Conservation (phyloP, 2,113 vertebrate species). For the Fregata magnificens region DNA sequence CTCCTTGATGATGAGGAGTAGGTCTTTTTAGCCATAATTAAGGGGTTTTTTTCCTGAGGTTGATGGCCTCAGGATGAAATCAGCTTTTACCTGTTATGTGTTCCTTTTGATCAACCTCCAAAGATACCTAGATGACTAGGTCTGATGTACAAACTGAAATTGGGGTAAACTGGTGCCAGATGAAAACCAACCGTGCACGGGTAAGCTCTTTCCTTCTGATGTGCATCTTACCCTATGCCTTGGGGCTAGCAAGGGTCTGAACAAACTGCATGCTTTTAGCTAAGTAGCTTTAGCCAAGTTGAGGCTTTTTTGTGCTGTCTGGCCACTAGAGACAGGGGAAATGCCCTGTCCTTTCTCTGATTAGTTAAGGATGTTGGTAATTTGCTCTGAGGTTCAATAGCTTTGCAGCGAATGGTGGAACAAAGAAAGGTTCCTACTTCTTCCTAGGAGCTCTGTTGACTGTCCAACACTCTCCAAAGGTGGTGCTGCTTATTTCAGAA, state of each 20-base stretch:
- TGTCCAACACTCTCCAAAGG: background rate
- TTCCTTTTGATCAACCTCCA: background rate
- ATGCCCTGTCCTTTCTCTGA: background rate
- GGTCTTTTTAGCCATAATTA: background rate
- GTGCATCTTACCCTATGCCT: background rate
- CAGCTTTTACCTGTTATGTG: background rate
- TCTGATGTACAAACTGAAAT: background rate
- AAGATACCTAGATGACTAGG: background rate
- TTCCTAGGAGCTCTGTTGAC: background rate
- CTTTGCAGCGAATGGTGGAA: background rate
- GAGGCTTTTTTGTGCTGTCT: background rate
- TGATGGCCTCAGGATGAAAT: background rate
- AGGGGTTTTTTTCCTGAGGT: background rate
- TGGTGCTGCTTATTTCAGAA: background rate
- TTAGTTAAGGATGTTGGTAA: background rate
- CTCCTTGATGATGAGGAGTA: background rate
- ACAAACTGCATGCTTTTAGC: background rate
- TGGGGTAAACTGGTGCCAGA: background rate
- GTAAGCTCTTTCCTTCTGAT: background rate
- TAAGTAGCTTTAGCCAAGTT: background rate
- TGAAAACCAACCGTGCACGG: fast-evolving
- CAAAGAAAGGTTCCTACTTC: background rate
- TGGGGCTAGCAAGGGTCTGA: background rate
- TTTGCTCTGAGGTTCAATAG: background rate
- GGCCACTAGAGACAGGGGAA: background rate